Base-by-base conservation (phyloP, 2,113 vertebrate species). In the Burhinus oedicnemus region DNA sequence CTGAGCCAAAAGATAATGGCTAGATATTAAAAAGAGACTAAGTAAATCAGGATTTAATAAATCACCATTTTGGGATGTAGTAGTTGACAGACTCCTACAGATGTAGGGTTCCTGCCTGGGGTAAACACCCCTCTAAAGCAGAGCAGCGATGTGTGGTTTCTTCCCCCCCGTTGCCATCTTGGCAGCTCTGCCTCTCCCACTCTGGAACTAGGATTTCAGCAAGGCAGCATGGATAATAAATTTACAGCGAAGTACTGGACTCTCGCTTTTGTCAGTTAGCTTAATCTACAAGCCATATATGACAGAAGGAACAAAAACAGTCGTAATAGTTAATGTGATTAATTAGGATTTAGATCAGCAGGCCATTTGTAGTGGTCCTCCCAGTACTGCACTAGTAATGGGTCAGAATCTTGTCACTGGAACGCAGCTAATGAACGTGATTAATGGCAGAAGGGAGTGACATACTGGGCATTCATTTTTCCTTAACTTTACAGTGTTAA, bases 371-470 rank as follows among this genome's bases (percentile, higher is more conserved):
- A 68, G 76, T 90, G 90, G 95, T 83, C 79, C 36, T 95, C 79
- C 47, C 77, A 87, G 55, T 95, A 81, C 90, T 76, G 78, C 49
- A 38, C 26, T 94, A 78, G 79, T 80, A 94, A 96, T 85, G 96
- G 90, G 94, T 97, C 93, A 92, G 88, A 96, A 79, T 94, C 81
- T 95, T 98, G 96, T 97, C 29, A 1, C 88, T 90, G 93, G 64
- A 93, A 96, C 36, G 14, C 61, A 83, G 91, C 89, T 98, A 94
- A 90, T 81, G 87, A 93, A 90, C 0, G 6, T 97, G 97, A 98
- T 98, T 98, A 97, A 98, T 98, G 89, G 91, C n/a, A 89, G 85
- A 83, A 97, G 54, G 82, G 69, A 66, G 58, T 97, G 88, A 96
- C 81, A 77, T 49, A 92, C 68, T 40, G 36, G 69, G 49, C 74